Evolutionary conservation across 2,888 invertebrate species (phyloP), one percentile per base, ranked within the genome.

Genomic region (Unio delphinus): DNA sequence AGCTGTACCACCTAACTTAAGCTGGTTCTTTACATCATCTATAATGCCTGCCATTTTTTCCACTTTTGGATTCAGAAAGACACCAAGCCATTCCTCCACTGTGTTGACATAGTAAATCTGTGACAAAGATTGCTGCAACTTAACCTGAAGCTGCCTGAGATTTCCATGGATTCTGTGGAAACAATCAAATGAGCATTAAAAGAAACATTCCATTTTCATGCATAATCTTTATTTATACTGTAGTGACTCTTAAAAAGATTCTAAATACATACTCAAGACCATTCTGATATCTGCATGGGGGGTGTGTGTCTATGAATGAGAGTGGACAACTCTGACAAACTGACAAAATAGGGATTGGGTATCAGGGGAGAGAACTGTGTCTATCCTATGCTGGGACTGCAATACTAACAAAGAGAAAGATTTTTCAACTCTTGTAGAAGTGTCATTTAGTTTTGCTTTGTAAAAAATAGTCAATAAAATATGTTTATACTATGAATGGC

Each of bases 11-110:
- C 45, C 15, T 45, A 45, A 45, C 45, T 45, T 45, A 11, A 45
- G 45, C 55, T 77, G 77, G 55, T 75, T 72, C 61, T 75, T 64
- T 11, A 76, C 79, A 57, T 72, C 71, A 65, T 82, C 80, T 1
- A 83, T 74, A 20, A 83, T 73, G 26, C 80, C 80, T 15, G 79
- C 69, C 59, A 85, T 61, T 74, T 77, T 79, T 17, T 72, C 70
- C 2, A 82, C 74, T 64, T 82, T 83, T 4, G 80, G 80, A 34
- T 75, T 64, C 11, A 85, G 57, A 65, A 82, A 78, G 11, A 82
- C 81, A 28, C 74, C 72, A 57, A 80, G 65, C 84, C 83, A 85
- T 68, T 86, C 86, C 3, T 76, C 74, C 23, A 82, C 80, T 0
- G 81, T 82, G 61, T 81, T 70, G 2, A 69, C 65, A 62, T 75